Evolutionary conservation across 2,113 vertebrate genomes (phyloP), one percentile per base, ranked within the genome.

Genomic region (Megaptera novaeangliae): DNA sequence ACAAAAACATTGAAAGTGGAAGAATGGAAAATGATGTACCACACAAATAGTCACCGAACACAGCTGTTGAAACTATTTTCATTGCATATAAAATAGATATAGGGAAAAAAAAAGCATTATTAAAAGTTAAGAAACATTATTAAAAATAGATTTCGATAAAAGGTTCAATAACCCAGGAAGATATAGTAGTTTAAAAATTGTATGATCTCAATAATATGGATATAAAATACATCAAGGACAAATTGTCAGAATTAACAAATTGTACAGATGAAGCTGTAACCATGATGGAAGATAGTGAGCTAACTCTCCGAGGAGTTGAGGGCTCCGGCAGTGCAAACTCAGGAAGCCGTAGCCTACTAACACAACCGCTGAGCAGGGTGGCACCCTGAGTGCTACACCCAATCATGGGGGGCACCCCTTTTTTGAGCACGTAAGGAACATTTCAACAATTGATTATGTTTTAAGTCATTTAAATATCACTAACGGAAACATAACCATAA

Each of bases 291-390:
- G 34, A n/a, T 6, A 49, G 12, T 49, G 68, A 12, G 6, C 8
- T 7, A 21, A 44, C 14, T 23, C 80, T 29, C 61, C 12, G 14
- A 23, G 15, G 17, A 25, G n/a, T 17, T 44, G 66, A 17, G 52
- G n/a, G 14, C 20, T 46, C 23, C 18, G 17, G 29, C 44, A n/a
- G 11, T 27, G 0, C 23, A 75, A 23, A 44, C 46, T 29, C 20
- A 31, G 6, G 29, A 18, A 41, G n/a, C 29, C 0, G 0, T 0
- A 3, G 6, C 61, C 2, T 3, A 59, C 21, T 13, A 36, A 8
- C 17, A n/a, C 20, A 34, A 5, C 52, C 78, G 13, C 15, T 5
- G 57, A 64, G 10, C 49, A 20, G 5, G 1, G 17, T 8, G 8
- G 9, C 57, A 7, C 72, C 27, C 8, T 46, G 4, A 31, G 57